Evolutionary conservation across 2,797 vertebrate species (phyloP), one percentile per base, ranked within the genome.

Genomic region (Odontamblyopus lacepedii): DNA sequence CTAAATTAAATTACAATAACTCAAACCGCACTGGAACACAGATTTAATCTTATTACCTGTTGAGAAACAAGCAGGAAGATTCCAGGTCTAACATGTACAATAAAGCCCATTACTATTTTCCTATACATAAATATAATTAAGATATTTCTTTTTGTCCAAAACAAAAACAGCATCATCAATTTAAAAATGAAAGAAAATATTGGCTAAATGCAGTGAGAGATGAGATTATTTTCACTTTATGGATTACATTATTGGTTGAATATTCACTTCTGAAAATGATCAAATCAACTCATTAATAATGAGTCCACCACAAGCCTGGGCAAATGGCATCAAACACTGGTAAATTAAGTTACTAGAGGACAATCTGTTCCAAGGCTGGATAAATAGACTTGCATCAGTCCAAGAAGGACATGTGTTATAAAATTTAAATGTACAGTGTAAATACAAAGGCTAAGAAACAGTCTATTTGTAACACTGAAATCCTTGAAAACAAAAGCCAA

Each of bases 111-210:
- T 35, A 64, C 32, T 60, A 23, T 79, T 67, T 79, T 78, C 63
- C 56, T n/a, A 50, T 19, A 18, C 41, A 70, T 78, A 44, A 44
- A 44, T 44, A 85, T 81, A 86, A 74, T 83, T 75, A 44, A 87
- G 83, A 75, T 41, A 2, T 50, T 61, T 13, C 16, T 70, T 70
- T 78, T 71, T 79, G 70, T 41, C 69, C 71, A 44, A 26, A 48
- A 65, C 80, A 71, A 69, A 77, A 71, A 71, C 57, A 82, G 86
- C 86, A 81, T 88, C 30, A 1, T 32, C 13, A 62, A 19, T 35
- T 35, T 18, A 62, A 9, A 16, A 30, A 29, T 60, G 4, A 16
- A 23, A 57, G 55, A 60, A 1, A 59, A 15, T 15, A 59, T 1
- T 23, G 1, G 12, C 13, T 59, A 59, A 48, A 48, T 59, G 26